These are phyloP conservation scores for Athrips mouffetella DNA, from an alignment of 2,888 invertebrate species.

Conservation along the genomic window DNA sequence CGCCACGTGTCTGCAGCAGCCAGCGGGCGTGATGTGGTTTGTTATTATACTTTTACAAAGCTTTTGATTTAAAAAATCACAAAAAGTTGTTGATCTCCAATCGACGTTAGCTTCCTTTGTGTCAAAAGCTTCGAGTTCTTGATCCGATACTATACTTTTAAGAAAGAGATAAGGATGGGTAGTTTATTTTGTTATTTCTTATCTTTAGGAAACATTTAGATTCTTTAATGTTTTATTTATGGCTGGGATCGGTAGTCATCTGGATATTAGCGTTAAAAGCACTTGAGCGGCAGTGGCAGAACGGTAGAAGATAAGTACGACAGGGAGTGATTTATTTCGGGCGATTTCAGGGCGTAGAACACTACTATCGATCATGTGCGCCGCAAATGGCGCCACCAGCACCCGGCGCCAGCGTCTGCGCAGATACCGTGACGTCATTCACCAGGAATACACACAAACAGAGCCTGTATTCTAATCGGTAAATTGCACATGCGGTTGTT, in stretches of 20 bases:
- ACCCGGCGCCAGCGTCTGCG: constrained; percentile 51
- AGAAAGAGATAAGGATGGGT: background rate
- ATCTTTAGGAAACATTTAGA: constrained; percentile 3
- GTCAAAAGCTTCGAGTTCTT: background rate
- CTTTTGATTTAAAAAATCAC: constrained; percentile 23
- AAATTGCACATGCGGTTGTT: constrained; percentile 29
- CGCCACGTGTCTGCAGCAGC: constrained; percentile 17
- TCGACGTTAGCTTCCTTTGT: constrained; percentile 13
- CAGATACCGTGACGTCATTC: constrained; percentile 55
- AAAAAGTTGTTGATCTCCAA: constrained; percentile 5
- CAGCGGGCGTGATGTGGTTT: constrained; percentile 41
- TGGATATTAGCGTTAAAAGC: constrained; percentile 39
- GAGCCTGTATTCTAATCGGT: constrained; percentile 20
- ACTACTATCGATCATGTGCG: constrained; percentile 61
- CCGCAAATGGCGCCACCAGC: constrained; percentile 65
- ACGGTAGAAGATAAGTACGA: constrained; percentile 44
- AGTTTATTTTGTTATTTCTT: background rate
- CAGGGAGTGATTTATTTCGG: constrained; percentile 61
- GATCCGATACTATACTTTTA: background rate
- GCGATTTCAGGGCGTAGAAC: constrained; percentile 41
- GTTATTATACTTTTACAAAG: constrained; percentile 26
- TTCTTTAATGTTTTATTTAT: constrained; percentile 17
- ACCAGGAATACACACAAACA: constrained; percentile 13
- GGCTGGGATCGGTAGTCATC: constrained; percentile 12
- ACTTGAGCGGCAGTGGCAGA: constrained; percentile 34